phyloP scores from a whole-genome alignment of 1,140 invertebrate species.

The Listronotus bonariensis region DNA sequence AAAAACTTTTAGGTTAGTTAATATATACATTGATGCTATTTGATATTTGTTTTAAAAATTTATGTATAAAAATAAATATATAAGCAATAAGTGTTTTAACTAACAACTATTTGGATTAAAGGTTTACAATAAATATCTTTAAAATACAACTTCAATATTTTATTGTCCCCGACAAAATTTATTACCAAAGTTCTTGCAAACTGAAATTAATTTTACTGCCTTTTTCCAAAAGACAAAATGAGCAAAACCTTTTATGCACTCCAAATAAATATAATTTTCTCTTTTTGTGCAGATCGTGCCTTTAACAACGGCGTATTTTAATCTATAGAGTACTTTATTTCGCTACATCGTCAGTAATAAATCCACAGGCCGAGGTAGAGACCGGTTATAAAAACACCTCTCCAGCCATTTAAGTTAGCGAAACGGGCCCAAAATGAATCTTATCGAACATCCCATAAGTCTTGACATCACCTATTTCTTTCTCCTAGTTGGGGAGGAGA shows the following conservation, averaged over 20 bases:
- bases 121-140: too few species aligned
- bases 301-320: slow-evolving; percentile 32
- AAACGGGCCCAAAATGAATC: slow-evolving; percentile 58
- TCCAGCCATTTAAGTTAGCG: slow-evolving; percentile 53
- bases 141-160: too few species aligned
- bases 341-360: slow-evolving; percentile 55
- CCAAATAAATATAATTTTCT: slow-evolving; percentile 13
- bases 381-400: slow-evolving; percentile 57
- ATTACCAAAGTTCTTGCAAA: too few species aligned
- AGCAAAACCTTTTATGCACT: slow-evolving; percentile 7
- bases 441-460: slow-evolving; percentile 61
- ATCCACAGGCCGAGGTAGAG: slow-evolving; percentile 49
- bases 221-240: slow-evolving; percentile 9
- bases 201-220: neutral
- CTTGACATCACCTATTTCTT: slow-evolving; percentile 61
- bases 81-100: too few species aligned
- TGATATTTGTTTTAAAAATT: too few species aligned
- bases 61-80: too few species aligned
- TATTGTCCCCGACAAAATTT: too few species aligned
- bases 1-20: too few species aligned
- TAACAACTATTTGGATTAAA: too few species aligned
- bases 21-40: too few species aligned
- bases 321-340: slow-evolving; percentile 42
- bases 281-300: slow-evolving; percentile 4
- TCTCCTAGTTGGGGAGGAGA: slow-evolving; percentile 52